phyloP scores from a whole-genome alignment of 2,888 invertebrate genomes.

The Diadromus collaris region DNA sequence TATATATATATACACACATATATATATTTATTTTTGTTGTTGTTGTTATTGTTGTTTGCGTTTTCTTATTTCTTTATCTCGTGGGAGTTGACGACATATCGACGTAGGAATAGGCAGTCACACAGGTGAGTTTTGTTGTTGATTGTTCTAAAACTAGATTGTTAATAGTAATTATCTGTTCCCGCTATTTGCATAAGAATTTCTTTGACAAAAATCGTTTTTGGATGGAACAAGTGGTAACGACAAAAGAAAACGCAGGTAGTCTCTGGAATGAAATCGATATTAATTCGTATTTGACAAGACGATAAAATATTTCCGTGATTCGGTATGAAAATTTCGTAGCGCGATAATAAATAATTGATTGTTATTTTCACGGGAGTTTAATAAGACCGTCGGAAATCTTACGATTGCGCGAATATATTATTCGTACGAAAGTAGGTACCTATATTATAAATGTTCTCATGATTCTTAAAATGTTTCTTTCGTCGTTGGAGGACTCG shows the following conservation, averaged over 20 bases:
- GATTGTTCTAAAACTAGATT: not conserved
- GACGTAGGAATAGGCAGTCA: conserved; percentile 48
- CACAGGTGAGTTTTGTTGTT: conserved; percentile 41
- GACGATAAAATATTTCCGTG: not conserved
- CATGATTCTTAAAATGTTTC: conserved; percentile 56
- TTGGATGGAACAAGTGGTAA: too few relatives aligned
- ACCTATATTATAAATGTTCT: conserved; percentile 49
- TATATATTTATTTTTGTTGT: too few relatives aligned
- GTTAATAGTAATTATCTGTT: not conserved
- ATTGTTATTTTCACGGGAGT: conserved; percentile 39
- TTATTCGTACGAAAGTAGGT: conserved; percentile 47
- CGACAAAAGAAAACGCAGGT: too few relatives aligned
- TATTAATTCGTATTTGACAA: too few relatives aligned
- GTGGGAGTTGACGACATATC: conserved; percentile 38
- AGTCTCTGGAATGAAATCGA: too few relatives aligned
- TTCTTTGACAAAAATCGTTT: not conserved
- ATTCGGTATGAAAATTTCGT: not conserved
- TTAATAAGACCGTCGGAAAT: conserved; percentile 44
- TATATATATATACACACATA: too few relatives aligned
- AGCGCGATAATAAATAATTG: conserved; percentile 30
- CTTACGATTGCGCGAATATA: conserved; percentile 32
- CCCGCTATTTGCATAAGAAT: not conserved
- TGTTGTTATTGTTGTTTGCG: too few relatives aligned
- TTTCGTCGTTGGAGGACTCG: conserved; percentile 14
- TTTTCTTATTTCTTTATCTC: conserved; percentile 27